Evolutionary conservation across 2,797 vertebrate species (phyloP).

Genomic region (Acanthurus lineatus): DNA sequence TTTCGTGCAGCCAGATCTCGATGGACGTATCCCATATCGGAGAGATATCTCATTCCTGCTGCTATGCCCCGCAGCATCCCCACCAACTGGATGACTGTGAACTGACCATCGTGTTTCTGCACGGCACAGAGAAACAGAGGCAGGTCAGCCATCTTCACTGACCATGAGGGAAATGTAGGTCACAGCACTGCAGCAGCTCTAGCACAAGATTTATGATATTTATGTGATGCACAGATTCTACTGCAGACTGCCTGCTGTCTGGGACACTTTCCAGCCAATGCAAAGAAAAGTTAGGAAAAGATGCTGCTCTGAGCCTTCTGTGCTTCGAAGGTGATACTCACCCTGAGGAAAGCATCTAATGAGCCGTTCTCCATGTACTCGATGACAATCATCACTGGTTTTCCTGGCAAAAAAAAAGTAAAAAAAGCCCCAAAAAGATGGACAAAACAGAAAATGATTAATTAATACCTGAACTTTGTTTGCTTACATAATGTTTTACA

Average conservation of each 20-base stretch:
- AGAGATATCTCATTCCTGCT: slow-evolving; percentile 98
- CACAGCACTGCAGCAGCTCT: slow-evolving; percentile 65
- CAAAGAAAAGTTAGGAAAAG: slow-evolving; percentile 52
- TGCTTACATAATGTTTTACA: slow-evolving; percentile 49
- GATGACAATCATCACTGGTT: slow-evolving; percentile 99
- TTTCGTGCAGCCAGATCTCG: slow-evolving; percentile 97
- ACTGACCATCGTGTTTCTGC: slow-evolving; percentile 98
- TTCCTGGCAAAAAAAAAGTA: slow-evolving; percentile 84
- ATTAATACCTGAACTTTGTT: slow-evolving; percentile 61
- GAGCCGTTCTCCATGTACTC: slow-evolving; percentile 99
- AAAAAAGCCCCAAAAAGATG: slow-evolving; percentile 18
- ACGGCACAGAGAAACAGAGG: slow-evolving; percentile 40
- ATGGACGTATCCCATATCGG: slow-evolving; percentile 99
- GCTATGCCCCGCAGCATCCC: slow-evolving; percentile 98
- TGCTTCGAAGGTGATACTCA: slow-evolving; percentile 81
- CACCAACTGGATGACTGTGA: slow-evolving; percentile 98
- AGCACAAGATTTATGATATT: slow-evolving; percentile 68
- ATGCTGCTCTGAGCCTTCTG: slow-evolving; percentile 49
- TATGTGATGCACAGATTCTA: slow-evolving; percentile 55
- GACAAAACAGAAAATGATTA: slow-evolving; percentile 48
- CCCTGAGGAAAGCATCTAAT: slow-evolving; percentile 98
- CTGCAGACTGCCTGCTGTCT: slow-evolving; percentile 59
- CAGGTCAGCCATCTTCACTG: slow-evolving; percentile 65
- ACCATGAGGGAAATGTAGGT: slow-evolving; percentile 71
- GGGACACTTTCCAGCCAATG: slow-evolving; percentile 45